Evolutionary conservation across 2,888 invertebrate genomes (phyloP).

Genomic region (Phorcus lineatus): DNA sequence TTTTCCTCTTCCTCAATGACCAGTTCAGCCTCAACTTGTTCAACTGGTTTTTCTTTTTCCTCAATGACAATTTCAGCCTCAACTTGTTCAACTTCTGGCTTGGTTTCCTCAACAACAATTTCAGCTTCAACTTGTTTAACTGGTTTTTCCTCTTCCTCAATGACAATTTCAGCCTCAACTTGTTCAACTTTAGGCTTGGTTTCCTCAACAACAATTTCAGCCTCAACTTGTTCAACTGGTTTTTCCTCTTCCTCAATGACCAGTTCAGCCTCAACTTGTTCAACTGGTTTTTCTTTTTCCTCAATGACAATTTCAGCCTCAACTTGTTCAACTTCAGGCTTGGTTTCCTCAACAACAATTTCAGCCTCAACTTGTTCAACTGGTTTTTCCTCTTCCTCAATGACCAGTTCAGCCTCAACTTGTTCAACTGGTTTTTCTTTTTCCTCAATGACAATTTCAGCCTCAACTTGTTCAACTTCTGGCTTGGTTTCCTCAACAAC

Average conservation of each 20-base stretch:
- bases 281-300: neutral
- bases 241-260: constrained; percentile 7
- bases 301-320: constrained; percentile 21
- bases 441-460: constrained; percentile 27
- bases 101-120: neutral
- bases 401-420: constrained; percentile 16
- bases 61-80: constrained; percentile 1
- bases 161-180: neutral
- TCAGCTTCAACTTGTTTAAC: neutral
- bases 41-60: neutral
- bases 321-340: constrained; percentile 18
- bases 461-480: constrained; percentile 26
- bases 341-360: neutral
- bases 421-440: neutral
- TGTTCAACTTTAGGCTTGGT: neutral
- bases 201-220: neutral
- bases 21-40: neutral
- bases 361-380: constrained; percentile 26
- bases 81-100: neutral
- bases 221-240: neutral
- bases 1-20: neutral
- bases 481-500: neutral
- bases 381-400: constrained; percentile 32
- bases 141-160: neutral
- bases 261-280: constrained; percentile 8